phyloP scores from a whole-genome alignment of 2,797 vertebrate genomes.

The Bovichtus diacanthus region DNA sequence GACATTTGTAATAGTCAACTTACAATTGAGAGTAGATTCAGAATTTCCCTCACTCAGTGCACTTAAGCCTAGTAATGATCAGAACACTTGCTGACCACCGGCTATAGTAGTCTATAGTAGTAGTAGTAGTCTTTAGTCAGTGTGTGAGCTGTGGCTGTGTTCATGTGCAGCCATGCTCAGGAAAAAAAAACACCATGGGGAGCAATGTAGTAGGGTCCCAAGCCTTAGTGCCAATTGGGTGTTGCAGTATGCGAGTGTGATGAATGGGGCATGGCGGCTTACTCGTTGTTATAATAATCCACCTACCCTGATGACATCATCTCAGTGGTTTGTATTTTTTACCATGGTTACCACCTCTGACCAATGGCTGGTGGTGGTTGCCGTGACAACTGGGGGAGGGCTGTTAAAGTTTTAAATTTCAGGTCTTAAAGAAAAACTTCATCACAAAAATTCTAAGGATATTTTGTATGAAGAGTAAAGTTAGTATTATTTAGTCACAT shows the following conservation, averaged over 20 bases:
- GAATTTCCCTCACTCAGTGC: neutral
- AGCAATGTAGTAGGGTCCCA: constrained; percentile 47
- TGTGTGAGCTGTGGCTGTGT: constrained; percentile 31
- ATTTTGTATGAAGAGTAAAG: neutral
- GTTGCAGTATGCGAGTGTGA: constrained; percentile 74
- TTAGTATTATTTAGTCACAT: neutral
- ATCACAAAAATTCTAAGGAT: neutral
- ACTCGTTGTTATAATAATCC: constrained; percentile 99
- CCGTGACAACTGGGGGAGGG: constrained; percentile 49
- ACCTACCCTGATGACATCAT: constrained; percentile 97
- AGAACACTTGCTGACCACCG: constrained; percentile 37
- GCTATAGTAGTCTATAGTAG: constrained; percentile 18
- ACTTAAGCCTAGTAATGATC: constrained; percentile 3
- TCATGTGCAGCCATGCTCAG: constrained; percentile 31
- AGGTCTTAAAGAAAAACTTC: constrained; percentile 59
- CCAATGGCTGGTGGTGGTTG: constrained; percentile 69
- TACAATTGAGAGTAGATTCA: neutral
- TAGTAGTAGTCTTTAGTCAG: constrained; percentile 35
- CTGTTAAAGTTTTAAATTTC: constrained; percentile 16
- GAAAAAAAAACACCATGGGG: constrained; percentile 31
- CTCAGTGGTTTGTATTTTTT: constrained; percentile 78
- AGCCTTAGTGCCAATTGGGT: constrained; percentile 44
- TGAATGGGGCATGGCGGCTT: constrained; percentile 79
- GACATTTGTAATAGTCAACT: neutral
- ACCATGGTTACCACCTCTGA: constrained; percentile 77